Evolutionary conservation across 2,113 vertebrate species (phyloP).

Genomic region (Pandion haliaetus): DNA sequence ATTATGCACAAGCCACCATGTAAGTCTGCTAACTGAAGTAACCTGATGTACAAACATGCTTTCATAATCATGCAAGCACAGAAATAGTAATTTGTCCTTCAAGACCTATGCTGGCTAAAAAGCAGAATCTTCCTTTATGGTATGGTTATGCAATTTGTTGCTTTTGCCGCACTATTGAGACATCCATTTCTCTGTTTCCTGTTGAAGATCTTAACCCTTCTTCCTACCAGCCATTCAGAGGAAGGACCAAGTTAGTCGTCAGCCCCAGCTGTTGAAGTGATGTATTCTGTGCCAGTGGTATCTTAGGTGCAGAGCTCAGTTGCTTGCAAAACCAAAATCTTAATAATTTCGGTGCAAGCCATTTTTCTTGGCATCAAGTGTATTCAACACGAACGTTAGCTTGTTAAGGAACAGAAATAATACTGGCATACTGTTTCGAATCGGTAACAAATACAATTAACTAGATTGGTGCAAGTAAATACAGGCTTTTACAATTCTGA

Average conservation of each 20-base stretch:
- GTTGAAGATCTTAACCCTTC: neutral
- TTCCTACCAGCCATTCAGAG: neutral
- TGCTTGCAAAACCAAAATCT: neutral
- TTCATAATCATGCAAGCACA: neutral
- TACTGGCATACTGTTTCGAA: neutral
- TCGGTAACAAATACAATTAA: neutral
- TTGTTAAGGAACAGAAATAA: neutral
- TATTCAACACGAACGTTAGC: rapidly evolving
- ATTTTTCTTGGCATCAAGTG: neutral
- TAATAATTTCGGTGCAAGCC: neutral
- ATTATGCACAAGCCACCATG: too few relatives aligned
- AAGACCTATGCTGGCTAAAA: neutral
- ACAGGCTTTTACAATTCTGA: neutral
- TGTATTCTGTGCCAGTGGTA: neutral
- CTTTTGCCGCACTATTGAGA: neutral
- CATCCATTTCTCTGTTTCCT: neutral
- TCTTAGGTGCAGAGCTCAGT: neutral
- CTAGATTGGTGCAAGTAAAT: neutral
- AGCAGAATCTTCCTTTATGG: neutral
- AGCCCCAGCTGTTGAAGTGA: neutral
- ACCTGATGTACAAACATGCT: neutral
- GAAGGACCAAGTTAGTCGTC: neutral
- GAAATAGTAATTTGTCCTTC: neutral
- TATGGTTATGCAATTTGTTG: neutral
- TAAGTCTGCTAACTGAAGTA: neutral